Evolutionary conservation across 1,140 invertebrate species (phyloP).

Genomic region (Zaprionus capensis): DNA sequence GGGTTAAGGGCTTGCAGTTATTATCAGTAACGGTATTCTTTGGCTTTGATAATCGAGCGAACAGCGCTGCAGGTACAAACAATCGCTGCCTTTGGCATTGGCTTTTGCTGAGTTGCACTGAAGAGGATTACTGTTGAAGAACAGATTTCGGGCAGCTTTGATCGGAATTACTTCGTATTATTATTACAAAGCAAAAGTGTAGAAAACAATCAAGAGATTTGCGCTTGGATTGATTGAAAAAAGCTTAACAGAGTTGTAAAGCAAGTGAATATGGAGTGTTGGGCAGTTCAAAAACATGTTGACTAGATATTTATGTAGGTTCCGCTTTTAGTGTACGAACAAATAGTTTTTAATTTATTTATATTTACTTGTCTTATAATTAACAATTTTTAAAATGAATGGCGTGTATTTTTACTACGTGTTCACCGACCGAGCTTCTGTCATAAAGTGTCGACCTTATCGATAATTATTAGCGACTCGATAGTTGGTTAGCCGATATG

Average conservation of each 20-base stretch:
- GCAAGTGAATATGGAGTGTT: not conserved
- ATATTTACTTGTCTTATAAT: too few species aligned
- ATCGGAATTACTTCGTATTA: not conserved
- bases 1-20: slow-evolving; percentile 9
- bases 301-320: too few species aligned
- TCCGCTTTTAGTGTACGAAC: too few species aligned
- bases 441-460: too few species aligned
- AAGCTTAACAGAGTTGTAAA: not conserved
- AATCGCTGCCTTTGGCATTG: not conserved
- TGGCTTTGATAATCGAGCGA: not conserved
- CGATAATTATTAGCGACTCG: too few species aligned
- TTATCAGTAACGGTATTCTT: slow-evolving; percentile 10
- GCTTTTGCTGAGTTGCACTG: not conserved
- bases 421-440: too few species aligned
- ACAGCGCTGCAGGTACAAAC: not conserved
- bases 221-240: not conserved
- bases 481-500: too few species aligned
- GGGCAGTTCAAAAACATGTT: not conserved
- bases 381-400: too few species aligned
- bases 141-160: not conserved
- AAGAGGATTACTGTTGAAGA: not conserved
- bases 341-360: too few species aligned
- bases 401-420: too few species aligned
- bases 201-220: not conserved
- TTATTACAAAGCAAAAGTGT: not conserved